Evolutionary conservation across 2,888 invertebrate genomes (phyloP).

Genomic region (Ophioninae sp.): DNA sequence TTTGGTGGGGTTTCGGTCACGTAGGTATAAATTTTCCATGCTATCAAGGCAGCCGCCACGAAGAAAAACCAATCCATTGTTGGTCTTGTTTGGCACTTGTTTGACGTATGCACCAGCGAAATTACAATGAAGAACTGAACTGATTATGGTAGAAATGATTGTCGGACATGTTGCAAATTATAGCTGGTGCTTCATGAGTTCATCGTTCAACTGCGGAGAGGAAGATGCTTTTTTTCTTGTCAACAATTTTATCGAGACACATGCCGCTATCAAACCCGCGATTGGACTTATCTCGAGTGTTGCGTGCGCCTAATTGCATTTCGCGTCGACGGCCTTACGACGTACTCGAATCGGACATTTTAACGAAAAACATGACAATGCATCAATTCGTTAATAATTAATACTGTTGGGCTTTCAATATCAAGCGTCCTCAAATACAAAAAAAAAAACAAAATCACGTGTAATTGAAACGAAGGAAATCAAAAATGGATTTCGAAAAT

Average conservation of each 20-base stretch:
- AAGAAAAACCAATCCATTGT: slow-evolving; percentile 57
- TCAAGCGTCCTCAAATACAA: too few relatives aligned
- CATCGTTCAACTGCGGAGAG: not conserved
- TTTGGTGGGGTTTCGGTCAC: slow-evolving; percentile 78
- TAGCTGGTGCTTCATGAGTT: slow-evolving; percentile 5
- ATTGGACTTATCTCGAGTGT: slow-evolving; percentile 1
- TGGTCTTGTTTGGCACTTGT: not conserved
- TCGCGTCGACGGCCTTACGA: not conserved
- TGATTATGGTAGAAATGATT: not conserved
- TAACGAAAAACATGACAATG: not conserved
- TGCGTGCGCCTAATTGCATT: not conserved
- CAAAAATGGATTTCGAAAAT: not conserved
- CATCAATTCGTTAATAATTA: not conserved
- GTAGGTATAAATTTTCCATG: slow-evolving; percentile 66
- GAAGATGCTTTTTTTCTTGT: not conserved
- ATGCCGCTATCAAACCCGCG: slow-evolving; percentile 15
- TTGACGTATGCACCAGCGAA: not conserved
- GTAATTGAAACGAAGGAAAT: not conserved
- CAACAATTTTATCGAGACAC: not conserved
- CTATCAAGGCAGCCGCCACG: slow-evolving; percentile 43
- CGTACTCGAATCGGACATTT: not conserved
- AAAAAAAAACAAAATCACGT: too few relatives aligned
- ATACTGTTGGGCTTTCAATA: too few relatives aligned
- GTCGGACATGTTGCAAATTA: not conserved
- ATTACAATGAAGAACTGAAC: not conserved